Evolutionary conservation across 1,140 invertebrate genomes (phyloP).

Genomic region (Orius insidiosus): DNA sequence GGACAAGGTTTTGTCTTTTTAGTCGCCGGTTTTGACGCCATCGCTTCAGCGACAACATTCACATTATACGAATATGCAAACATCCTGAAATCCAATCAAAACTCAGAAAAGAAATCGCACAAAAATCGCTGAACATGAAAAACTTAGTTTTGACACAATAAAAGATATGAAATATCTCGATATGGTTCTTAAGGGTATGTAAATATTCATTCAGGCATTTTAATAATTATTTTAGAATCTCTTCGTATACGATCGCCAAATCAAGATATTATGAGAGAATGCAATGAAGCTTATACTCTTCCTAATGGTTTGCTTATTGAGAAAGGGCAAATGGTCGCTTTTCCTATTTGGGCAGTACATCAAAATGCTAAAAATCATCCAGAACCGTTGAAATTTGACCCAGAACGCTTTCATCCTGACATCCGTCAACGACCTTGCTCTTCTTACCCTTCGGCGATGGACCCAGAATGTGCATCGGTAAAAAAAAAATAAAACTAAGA

Average conservation of each 20-base stretch:
- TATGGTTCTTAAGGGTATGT: background rate
- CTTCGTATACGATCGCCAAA: background rate
- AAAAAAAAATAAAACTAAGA: background rate
- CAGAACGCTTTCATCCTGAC: background rate
- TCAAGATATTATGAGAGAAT: background rate
- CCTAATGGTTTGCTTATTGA: background rate
- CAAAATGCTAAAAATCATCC: background rate
- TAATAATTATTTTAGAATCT: no score
- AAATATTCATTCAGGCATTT: no score
- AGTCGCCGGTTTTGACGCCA: slow-evolving; percentile 23
- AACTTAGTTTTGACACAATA: background rate
- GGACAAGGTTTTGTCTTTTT: slow-evolving; percentile 47
- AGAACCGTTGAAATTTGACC: background rate
- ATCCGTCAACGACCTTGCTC: slow-evolving; percentile 1
- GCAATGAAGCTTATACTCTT: background rate
- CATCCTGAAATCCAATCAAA: slow-evolving; percentile 35
- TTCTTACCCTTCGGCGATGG: background rate
- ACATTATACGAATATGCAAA: slow-evolving; percentile 21
- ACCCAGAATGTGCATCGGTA: slow-evolving; percentile 38
- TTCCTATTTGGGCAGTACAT: background rate
- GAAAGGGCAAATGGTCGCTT: background rate
- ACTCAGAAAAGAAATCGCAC: slow-evolving; percentile 32
- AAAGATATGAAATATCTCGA: background rate
- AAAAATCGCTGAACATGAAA: background rate
- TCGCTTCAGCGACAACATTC: background rate